Evolutionary conservation across 2,113 vertebrate species (phyloP), one percentile per base, ranked within the genome.

Genomic region (Arothron firmamentum): DNA sequence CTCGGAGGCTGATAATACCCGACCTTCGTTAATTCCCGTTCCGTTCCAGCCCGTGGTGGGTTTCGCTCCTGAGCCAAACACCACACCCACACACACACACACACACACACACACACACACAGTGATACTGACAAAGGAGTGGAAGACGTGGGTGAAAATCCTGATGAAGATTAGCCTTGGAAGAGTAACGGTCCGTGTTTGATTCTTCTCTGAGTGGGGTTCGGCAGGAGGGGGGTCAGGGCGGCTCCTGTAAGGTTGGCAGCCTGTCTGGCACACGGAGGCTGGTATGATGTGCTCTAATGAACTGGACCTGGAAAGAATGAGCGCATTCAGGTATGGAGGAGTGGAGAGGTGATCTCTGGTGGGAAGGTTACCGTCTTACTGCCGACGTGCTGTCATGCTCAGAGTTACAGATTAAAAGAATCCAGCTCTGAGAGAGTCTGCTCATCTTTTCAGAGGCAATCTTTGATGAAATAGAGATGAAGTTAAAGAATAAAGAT

Each of bases 1-100:
- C 70, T 81, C 56, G 57, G 59, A 54, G 63, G 67, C 82, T 80
- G 82, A 86, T 81, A 85, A 83, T 62, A 65, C 75, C 25, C 31
- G 70, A 76, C 73, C 67, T 71, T 52, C 17, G 58, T 74, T 77
- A 64, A 81, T 73, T 84, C 56, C 70, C 71, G 47, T 78, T 75
- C 50, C 49, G 43, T 50, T 61, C 50, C 7, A 21, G 47, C 21
- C 45, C 56, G 15, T 7, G 15, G 45, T 47, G 15, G 45, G 45
- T 47, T 7, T 47, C 45, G 72, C 52, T 25, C 6, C 61, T 25
- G 6, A 16, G 52, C 56, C 49, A 41, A 56, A 52, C 54, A 45
- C 16, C 54, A 56, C 25, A n/a, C n/a, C n/a, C n/a, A n/a, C n/a
- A 25, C 25, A 25, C 25, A 25, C 25, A 25, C 25, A 25, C 25